A percentile compares a stretch with the other conserved stretches of the same genome.
phyloP scores from a whole-genome alignment of 1,140 invertebrate species.

The Limonius californicus region DNA sequence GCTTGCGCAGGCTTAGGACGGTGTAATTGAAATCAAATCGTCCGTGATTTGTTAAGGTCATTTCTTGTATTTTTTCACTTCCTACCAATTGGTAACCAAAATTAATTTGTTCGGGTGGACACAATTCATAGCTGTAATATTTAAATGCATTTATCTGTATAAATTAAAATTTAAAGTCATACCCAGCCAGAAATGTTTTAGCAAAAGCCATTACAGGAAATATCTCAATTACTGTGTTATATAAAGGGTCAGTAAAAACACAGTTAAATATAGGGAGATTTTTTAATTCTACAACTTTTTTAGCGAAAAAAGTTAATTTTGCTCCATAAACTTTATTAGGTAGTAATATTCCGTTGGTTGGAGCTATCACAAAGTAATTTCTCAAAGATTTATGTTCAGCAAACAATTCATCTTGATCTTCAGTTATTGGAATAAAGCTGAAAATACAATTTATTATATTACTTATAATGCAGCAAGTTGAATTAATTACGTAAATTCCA shows the following conservation, averaged over 20 bases:
- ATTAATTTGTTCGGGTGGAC: constrained; percentile 32
- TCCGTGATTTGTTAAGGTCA: constrained; percentile 36
- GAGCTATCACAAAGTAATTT: background rate
- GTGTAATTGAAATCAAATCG: constrained; percentile 36
- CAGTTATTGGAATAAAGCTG: background rate
- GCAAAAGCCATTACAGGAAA: background rate
- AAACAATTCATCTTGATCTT: background rate
- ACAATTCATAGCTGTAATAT: constrained; percentile 33
- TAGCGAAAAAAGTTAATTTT: background rate
- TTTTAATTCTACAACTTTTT: background rate
- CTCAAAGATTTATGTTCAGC: background rate
- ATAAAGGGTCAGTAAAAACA: background rate
- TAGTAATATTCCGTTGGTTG: background rate
- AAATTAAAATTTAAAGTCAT: too few species aligned
- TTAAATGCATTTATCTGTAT: too few species aligned
- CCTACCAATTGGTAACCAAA: constrained; percentile 36
- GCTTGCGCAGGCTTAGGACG: constrained; percentile 26
- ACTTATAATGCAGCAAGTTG: too few species aligned
- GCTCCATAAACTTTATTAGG: background rate
- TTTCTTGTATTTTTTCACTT: constrained; percentile 21
- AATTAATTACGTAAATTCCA: constrained; percentile 21
- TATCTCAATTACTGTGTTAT: background rate
- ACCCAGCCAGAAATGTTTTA: background rate
- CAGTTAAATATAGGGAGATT: background rate
- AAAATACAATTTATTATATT: background rate